Percentiles rank a stretch among this genome's conserved stretches.
phyloP scores from a whole-genome alignment of 2,113 vertebrate genomes.

The Meriones unguiculatus region DNA sequence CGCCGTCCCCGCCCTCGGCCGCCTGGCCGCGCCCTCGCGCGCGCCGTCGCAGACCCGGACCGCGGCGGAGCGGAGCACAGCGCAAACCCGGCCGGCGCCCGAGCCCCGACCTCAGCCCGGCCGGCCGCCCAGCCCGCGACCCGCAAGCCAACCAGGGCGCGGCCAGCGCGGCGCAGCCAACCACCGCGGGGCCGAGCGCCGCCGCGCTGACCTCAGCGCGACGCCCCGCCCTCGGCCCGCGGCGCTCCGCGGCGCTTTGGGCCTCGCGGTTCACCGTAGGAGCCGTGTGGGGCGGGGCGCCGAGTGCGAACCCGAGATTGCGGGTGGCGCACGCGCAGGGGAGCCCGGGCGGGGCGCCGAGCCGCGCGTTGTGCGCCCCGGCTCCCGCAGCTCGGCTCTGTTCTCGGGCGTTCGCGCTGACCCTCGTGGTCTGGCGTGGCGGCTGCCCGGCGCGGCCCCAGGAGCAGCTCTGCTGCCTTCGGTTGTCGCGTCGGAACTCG shows the following conservation, averaged over 20 bases:
- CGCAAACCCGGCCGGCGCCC: constrained; percentile 70
- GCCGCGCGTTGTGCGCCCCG: neutral
- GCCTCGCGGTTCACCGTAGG: constrained; percentile 79
- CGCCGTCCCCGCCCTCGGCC: constrained; percentile 65
- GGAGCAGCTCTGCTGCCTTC: neutral
- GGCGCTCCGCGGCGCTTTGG: constrained; percentile 55
- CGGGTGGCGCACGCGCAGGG: constrained; percentile 62
- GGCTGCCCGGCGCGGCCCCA: too few relatives aligned
- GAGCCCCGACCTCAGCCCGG: constrained; percentile 73
- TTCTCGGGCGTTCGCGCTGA: neutral
- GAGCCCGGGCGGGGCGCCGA: neutral
- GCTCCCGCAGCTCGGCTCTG: too few relatives aligned
- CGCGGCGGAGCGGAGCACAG: constrained; percentile 44
- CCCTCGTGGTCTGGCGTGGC: neutral
- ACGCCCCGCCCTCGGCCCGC: constrained; percentile 80
- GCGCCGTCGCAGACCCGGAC: constrained; percentile 8
- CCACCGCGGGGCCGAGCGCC: constrained; percentile 69
- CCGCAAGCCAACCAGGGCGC: constrained; percentile 79
- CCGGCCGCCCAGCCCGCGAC: constrained; percentile 71
- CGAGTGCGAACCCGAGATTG: constrained; percentile 64
- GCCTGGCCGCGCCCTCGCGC: constrained; percentile 52
- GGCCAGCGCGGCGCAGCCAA: constrained; percentile 74
- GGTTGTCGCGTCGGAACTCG: too few relatives aligned
- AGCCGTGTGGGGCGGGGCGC: neutral
- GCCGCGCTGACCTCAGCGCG: constrained; percentile 84